Conservation (phyloP, 2,113 vertebrate genomes). For the Neomonachus schauinslandi region DNA sequence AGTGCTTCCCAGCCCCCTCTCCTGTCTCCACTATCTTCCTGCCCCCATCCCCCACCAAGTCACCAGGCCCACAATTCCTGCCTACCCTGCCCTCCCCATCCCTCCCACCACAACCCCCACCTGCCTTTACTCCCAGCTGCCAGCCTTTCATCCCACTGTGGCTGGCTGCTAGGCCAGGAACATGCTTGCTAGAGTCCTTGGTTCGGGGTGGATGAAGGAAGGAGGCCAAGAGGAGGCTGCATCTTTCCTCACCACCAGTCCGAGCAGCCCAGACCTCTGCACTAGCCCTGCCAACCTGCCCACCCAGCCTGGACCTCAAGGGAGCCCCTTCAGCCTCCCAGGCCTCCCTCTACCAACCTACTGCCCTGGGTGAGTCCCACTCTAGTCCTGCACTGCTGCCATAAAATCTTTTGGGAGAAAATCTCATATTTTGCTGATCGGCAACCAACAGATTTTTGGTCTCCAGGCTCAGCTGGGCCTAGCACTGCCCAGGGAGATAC, state of each 20-base stretch:
- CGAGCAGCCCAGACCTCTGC: background rate
- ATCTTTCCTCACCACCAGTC: background rate
- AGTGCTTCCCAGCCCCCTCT: slow-evolving; percentile 7
- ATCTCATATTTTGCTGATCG: background rate
- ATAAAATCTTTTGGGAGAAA: rapidly evolving
- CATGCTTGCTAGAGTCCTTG: background rate
- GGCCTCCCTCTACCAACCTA: slow-evolving; percentile 40
- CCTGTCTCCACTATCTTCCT: slow-evolving; percentile 65
- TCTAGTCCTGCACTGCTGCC: background rate
- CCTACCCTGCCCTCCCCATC: no score
- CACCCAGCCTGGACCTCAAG: background rate
- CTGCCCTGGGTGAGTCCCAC: background rate
- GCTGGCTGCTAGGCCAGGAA: background rate
- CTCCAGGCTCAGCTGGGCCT: background rate
- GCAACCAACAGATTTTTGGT: background rate
- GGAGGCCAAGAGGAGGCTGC: background rate
- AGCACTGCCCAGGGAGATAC: background rate
- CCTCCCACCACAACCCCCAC: background rate
- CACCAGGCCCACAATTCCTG: background rate
- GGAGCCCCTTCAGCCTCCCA: background rate
- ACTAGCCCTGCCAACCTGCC: background rate
- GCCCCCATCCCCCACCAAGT: background rate
- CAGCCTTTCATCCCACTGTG: slow-evolving; percentile 18
- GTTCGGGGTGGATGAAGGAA: rapidly evolving
- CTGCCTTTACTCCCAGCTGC: background rate